Base-by-base conservation (phyloP, 2,888 invertebrate species). In the Linnaemya vulpina region DNA sequence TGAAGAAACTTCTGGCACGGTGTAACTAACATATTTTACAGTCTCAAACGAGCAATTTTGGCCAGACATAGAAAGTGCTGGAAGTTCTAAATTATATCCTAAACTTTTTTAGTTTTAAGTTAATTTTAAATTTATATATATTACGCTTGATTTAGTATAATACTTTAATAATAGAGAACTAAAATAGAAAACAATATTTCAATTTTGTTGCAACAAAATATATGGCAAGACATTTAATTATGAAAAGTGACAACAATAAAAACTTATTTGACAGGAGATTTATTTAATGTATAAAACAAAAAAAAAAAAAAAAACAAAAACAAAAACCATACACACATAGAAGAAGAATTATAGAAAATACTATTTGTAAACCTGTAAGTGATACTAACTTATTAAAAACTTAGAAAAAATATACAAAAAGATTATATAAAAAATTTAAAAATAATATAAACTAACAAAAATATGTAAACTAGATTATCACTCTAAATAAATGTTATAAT, bases 301-400 rank as follows among this genome's bases (percentile, higher is more conserved):
- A 25, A 5, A 10, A 43, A 60, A 62, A 15, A n/a, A 35, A 38
- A 3, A 15, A 22, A 38, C 4, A 62, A 17, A 5, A 22, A 55
- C 25, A n/a, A 58, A 40, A 38, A 38, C 13, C 15, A 53, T 53
- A 43, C 30, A 51, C 13, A 38, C 5, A 20, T 0, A 51, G 0
- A n/a, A 51, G 20, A 25, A 62, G 22, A 38, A n/a, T 62, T 20
- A 43, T 40, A 46, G 3, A 53, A 67, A 67, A 77, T 25, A 68
- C 65, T 80, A 74, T 74, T 81, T 75, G 60, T 75, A 75, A 81
- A 81, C 15, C 60, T 68, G 17, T 75, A 81, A 81, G 81, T 75
- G 81, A 81, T 81, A 81, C 43, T 81, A 74, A 68, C 53, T 55
- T 74, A 81, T 62, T 68, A 51, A 80, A 58, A 46, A 35, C 58